phyloP scores from a whole-genome alignment of 2,888 invertebrate species.

The Auanema freiburgensis region DNA sequence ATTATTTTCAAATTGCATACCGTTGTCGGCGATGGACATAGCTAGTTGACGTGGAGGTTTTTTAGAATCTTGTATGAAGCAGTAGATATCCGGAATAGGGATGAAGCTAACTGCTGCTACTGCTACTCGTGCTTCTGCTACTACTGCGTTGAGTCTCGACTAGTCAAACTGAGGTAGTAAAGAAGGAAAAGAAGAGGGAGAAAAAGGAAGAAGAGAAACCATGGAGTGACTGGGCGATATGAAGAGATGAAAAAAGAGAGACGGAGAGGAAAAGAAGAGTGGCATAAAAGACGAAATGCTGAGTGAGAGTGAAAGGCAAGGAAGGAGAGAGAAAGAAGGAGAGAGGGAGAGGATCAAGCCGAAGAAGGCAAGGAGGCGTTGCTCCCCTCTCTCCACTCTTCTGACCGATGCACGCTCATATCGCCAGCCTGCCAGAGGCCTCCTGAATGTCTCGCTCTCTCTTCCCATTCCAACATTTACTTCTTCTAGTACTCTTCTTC shows the following conservation, averaged over 20 bases:
- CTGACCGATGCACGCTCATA: not conserved
- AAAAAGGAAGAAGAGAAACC: conserved; percentile 1
- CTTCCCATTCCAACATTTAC: conserved; percentile 16
- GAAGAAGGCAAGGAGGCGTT: conserved; percentile 1
- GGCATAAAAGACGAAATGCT: not conserved
- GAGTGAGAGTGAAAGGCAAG: conserved; percentile 4
- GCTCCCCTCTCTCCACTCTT: not conserved
- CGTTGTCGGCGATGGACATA: no score
- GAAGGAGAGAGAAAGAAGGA: conserved; percentile 10
- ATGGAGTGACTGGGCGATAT: not conserved
- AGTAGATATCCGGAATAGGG: no score
- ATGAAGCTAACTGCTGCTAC: no score
- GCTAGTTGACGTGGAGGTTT: no score
- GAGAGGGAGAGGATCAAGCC: not conserved
- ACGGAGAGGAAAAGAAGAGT: conserved; percentile 1
- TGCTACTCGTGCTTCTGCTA: no score
- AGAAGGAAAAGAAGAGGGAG: not conserved
- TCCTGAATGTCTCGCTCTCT: conserved; percentile 2
- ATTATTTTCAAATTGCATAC: not conserved
- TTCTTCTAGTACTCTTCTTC: conserved; percentile 2
- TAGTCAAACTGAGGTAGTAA: not conserved
- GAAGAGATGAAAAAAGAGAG: not conserved
- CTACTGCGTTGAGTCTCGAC: no score
- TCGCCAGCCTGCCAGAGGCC: no score
- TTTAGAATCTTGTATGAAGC: no score